Evolutionary conservation across 2,888 invertebrate genomes (phyloP).

Genomic region (Yponomeuta sedellus): DNA sequence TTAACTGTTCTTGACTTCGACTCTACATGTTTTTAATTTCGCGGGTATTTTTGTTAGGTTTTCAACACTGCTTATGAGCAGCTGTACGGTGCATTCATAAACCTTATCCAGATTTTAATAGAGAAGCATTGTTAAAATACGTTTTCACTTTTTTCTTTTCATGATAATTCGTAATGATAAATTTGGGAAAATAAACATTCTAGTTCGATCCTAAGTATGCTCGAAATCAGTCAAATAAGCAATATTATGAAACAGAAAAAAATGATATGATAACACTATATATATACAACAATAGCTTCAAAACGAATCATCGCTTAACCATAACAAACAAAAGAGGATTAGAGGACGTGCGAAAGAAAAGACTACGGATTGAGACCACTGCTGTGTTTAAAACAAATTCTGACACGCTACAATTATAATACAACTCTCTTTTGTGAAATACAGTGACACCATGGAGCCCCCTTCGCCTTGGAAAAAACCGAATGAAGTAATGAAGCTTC

Average conservation of each 20-base stretch:
- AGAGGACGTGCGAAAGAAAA: not conserved
- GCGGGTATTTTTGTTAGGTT: not conserved
- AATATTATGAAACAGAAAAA: not conserved
- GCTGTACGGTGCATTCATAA: not conserved
- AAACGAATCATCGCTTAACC: not conserved
- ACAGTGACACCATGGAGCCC: conserved; percentile 44
- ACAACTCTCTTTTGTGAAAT: not conserved
- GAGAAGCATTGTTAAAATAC: no score
- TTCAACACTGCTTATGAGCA: not conserved
- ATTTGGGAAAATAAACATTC: no score
- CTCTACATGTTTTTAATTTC: not conserved
- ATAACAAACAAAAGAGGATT: not conserved
- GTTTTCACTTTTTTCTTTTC: no score
- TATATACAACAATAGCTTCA: not conserved
- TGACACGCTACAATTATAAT: no score
- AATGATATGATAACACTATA: no score
- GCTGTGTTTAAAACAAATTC: no score
- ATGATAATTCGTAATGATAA: no score
- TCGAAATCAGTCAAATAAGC: not conserved
- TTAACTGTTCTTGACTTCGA: no score
- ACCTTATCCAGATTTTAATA: not conserved
- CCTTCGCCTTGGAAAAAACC: conserved; percentile 78
- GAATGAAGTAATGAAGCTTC: conserved; percentile 82
- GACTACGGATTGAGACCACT: no score
- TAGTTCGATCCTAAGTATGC: not conserved